phyloP scores from a whole-genome alignment of 1,140 invertebrate genomes.

The Hycleus cichorii region DNA sequence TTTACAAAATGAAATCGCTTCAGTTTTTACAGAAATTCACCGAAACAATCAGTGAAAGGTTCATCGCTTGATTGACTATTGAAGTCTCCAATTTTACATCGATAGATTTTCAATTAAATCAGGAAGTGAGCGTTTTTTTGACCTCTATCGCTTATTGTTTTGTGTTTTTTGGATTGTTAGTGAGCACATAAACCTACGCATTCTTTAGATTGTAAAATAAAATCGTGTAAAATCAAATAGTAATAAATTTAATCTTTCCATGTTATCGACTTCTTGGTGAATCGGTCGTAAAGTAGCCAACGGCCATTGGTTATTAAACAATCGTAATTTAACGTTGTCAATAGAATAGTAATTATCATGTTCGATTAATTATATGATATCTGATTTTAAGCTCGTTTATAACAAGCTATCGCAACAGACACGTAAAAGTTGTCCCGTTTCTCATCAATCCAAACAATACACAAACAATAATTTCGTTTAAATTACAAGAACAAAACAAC shows the following conservation, averaged over 20 bases:
- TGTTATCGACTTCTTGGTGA: conserved; percentile 14
- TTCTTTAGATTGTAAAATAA: conserved; percentile 10
- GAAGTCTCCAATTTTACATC: background rate
- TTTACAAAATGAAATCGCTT: background rate
- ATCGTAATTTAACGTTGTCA: conserved; percentile 34
- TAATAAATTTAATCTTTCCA: conserved; percentile 17
- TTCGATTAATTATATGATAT: conserved; percentile 34
- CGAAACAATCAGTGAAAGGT: background rate
- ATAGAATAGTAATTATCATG: conserved; percentile 29
- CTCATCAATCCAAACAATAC: too few relatives aligned
- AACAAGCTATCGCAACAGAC: background rate
- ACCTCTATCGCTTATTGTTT: too few relatives aligned
- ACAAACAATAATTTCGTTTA: background rate
- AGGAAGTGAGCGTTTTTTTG: too few relatives aligned
- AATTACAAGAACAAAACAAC: background rate
- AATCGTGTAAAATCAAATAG: conserved; percentile 14
- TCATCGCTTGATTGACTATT: conserved; percentile 1
- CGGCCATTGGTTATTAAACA: conserved; percentile 31
- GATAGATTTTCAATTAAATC: too few relatives aligned
- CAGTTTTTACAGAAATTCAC: too few relatives aligned
- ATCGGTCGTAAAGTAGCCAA: conserved; percentile 23
- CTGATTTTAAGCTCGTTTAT: conserved; percentile 22
- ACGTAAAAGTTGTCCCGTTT: too few relatives aligned
- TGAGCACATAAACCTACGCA: background rate
- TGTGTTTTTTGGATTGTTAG: too few relatives aligned